Percentiles rank a stretch among this genome's conserved stretches.
Conservation (phyloP, 2,113 vertebrate species). For the Heloderma charlesbogerti region DNA sequence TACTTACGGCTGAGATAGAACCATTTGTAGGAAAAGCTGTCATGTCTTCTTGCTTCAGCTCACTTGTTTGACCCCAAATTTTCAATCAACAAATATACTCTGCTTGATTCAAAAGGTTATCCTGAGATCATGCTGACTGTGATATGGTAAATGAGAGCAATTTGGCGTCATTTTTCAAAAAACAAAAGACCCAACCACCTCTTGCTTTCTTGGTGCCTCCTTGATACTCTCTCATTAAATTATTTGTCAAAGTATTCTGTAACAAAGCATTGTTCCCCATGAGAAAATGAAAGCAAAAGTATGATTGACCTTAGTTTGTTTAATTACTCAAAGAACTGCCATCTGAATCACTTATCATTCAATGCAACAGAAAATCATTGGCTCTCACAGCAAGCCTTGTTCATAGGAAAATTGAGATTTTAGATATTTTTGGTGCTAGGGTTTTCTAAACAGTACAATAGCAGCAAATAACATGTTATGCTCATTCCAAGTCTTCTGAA, state of each 20-base stretch:
- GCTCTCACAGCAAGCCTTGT: constrained; percentile 35
- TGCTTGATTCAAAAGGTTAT: constrained; percentile 1
- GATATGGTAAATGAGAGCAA: not conserved
- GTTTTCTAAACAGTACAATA: constrained; percentile 18
- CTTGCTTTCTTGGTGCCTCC: not conserved
- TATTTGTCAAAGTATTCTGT: constrained; percentile 26
- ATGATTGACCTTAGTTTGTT: constrained; percentile 20
- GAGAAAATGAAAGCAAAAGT: constrained; percentile 41
- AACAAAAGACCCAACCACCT: not conserved
- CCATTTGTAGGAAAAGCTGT: not conserved
- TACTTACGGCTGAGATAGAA: not conserved
- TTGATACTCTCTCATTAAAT: not conserved
- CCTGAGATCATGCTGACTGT: not conserved
- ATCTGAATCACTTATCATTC: constrained; percentile 22
- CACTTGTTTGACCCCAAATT: constrained; percentile 1
- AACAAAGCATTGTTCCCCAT: constrained; percentile 11
- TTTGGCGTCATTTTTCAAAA: constrained; percentile 15
- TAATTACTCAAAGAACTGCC: constrained; percentile 44
- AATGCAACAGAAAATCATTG: constrained; percentile 39
- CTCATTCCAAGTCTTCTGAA: not conserved
- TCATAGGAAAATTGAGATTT: constrained; percentile 26
- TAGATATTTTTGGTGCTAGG: constrained; percentile 18
- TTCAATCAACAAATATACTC: not conserved
- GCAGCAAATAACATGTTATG: constrained; percentile 18
- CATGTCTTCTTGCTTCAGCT: not conserved